Evolutionary conservation across 2,888 invertebrate species (phyloP).

Genomic region (Lepidochrysops patricia): DNA sequence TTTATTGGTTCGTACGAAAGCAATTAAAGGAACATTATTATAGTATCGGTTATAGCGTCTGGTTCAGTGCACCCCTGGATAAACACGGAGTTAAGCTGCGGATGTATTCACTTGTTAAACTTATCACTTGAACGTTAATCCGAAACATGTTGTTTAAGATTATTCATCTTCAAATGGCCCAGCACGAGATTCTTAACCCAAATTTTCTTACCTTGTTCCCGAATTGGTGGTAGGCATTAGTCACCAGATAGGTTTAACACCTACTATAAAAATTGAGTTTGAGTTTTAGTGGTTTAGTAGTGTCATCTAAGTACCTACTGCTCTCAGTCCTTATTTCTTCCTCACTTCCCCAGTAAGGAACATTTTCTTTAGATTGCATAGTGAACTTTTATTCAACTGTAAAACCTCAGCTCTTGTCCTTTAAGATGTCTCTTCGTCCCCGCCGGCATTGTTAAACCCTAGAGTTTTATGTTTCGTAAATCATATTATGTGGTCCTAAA

Average conservation of each 20-base stretch:
- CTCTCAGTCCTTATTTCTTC: too few species aligned
- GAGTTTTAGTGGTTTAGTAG: too few species aligned
- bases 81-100: conserved; percentile 71
- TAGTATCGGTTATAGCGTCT: conserved; percentile 57
- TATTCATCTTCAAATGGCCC: too few species aligned
- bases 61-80: conserved; percentile 72
- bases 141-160: not conserved
- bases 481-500: conserved; percentile 67
- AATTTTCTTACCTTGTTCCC: too few species aligned
- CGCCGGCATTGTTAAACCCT: not conserved
- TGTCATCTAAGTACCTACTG: too few species aligned
- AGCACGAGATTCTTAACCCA: too few species aligned
- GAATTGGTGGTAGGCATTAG: too few species aligned
- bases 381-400: not conserved
- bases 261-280: too few species aligned
- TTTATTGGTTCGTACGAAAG: too few species aligned
- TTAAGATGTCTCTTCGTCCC: not conserved
- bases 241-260: too few species aligned
- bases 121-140: not conserved
- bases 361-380: not conserved
- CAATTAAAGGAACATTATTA: conserved; percentile 68
- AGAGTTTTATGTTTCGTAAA: conserved; percentile 60
- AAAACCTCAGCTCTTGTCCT: not conserved
- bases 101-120: conserved; percentile 56
- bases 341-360: not conserved